Percentiles rank a stretch among this genome's conserved stretches.
phyloP scores from a whole-genome alignment of 1,140 invertebrate species.

The Theocolax elegans region DNA sequence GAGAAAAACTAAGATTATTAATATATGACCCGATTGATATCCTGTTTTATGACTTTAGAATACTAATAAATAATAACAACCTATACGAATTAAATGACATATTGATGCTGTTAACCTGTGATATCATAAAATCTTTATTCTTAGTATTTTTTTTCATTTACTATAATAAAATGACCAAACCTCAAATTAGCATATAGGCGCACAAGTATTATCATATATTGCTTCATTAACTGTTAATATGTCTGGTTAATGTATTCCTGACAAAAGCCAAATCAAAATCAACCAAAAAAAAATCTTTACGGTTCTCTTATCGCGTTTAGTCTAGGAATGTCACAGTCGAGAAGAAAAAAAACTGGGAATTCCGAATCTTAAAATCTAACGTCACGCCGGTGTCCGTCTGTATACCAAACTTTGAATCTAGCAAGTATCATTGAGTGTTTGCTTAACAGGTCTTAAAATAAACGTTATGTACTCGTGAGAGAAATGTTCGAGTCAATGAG shows the following conservation, averaged over 20 bases:
- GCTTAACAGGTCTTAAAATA: background rate
- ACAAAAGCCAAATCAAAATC: background rate
- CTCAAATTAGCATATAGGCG: background rate
- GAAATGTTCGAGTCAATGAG: background rate
- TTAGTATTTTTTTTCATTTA: no score
- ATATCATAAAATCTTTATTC: background rate
- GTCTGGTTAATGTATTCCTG: background rate
- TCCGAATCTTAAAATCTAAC: background rate
- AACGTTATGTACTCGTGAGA: background rate
- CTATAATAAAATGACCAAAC: no score
- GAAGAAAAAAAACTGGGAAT: background rate
- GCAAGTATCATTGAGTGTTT: background rate
- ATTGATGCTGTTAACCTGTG: background rate
- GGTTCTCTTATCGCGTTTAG: background rate
- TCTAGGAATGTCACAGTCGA: background rate
- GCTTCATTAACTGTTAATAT: background rate
- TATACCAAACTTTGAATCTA: background rate
- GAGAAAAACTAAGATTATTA: no score
- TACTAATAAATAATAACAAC: background rate
- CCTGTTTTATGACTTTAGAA: background rate
- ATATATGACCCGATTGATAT: background rate
- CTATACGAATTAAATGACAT: background rate
- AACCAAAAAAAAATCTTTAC: background rate
- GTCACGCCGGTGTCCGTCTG: background rate
- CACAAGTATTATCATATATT: background rate